A percentile compares a stretch with the other conserved stretches of the same genome.
Conservation (phyloP, 2,888 invertebrate genomes). For the Drosophila lacicola region DNA sequence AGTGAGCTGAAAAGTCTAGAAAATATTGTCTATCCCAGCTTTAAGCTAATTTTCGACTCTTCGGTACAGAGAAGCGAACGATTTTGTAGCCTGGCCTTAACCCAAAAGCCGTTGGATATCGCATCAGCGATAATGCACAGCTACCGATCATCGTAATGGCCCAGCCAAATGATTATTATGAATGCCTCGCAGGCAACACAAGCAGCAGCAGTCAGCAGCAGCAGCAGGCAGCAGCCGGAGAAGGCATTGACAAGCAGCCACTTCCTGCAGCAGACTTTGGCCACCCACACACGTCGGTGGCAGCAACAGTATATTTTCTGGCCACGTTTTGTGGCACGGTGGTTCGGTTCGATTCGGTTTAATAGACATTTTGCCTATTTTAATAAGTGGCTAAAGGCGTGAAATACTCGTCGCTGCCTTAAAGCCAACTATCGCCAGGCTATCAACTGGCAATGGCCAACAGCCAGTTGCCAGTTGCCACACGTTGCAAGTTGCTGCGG, state of each 20-base stretch:
- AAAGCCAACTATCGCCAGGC: slow-evolving; percentile 61
- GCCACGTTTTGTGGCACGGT: slow-evolving; percentile 46
- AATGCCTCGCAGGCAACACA: slow-evolving; percentile 11
- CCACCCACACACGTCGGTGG: slow-evolving; percentile 40
- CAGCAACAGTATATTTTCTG: slow-evolving; percentile 31
- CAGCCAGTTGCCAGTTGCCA: slow-evolving; percentile 40
- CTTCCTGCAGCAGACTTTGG: slow-evolving; percentile 22
- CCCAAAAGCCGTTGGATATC: slow-evolving; percentile 73
- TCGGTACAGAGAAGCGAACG: too few relatives aligned
- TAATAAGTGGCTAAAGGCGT: slow-evolving; percentile 82
- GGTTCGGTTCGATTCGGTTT: slow-evolving; percentile 3
- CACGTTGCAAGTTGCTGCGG: slow-evolving; percentile 14
- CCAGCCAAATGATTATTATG: slow-evolving; percentile 37
- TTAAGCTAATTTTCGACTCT: too few relatives aligned
- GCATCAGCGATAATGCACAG: slow-evolving; percentile 65
- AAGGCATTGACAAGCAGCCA: slow-evolving; percentile 36
- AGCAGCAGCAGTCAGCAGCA: neutral
- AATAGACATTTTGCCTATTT: slow-evolving; percentile 81
- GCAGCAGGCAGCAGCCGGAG: slow-evolving; percentile 4
- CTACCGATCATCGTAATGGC: slow-evolving; percentile 58
- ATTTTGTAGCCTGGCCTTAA: neutral
- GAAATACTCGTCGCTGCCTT: slow-evolving; percentile 63
- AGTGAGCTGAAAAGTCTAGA: too few relatives aligned
- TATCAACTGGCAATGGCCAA: slow-evolving; percentile 63
- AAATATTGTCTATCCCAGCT: too few relatives aligned